Evolutionary conservation across 2,888 invertebrate species (phyloP).

Genomic region (Melanargia galathea): DNA sequence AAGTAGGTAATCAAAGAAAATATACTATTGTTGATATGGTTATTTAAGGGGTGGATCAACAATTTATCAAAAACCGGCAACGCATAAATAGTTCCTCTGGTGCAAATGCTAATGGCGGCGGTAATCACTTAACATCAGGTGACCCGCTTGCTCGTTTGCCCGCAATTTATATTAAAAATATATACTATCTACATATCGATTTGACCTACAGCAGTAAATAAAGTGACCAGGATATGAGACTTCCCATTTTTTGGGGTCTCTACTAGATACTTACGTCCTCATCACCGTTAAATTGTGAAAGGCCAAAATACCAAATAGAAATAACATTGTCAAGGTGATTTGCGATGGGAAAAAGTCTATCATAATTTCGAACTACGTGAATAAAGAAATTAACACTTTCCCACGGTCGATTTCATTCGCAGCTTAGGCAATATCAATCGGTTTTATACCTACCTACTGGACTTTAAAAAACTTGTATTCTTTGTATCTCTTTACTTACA

Average conservation of each 20-base stretch:
- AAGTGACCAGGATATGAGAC: neutral
- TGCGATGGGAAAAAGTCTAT: slow-evolving; percentile 30
- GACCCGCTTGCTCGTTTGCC: no score
- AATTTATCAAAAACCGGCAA: no score
- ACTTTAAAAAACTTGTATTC: slow-evolving; percentile 21
- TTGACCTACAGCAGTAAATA: no score
- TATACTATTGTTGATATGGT: no score
- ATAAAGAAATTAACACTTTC: slow-evolving; percentile 49
- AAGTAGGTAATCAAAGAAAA: neutral
- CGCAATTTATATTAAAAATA: no score
- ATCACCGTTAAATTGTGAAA: slow-evolving; percentile 2
- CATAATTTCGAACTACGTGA: slow-evolving; percentile 35
- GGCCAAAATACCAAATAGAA: slow-evolving; percentile 2
- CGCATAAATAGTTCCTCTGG: no score
- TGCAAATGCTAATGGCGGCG: no score
- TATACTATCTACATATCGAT: no score
- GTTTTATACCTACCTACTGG: neutral
- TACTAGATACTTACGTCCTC: neutral
- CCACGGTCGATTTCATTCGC: slow-evolving; percentile 49
- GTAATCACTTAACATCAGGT: no score
- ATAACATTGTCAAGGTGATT: slow-evolving; percentile 23
- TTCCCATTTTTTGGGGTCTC: neutral
- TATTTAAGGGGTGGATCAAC: no score
- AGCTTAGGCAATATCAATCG: slow-evolving; percentile 48
- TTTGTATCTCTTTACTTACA: neutral